phyloP scores from a whole-genome alignment of 2,113 vertebrate species.

The Phocoena phocoena region DNA sequence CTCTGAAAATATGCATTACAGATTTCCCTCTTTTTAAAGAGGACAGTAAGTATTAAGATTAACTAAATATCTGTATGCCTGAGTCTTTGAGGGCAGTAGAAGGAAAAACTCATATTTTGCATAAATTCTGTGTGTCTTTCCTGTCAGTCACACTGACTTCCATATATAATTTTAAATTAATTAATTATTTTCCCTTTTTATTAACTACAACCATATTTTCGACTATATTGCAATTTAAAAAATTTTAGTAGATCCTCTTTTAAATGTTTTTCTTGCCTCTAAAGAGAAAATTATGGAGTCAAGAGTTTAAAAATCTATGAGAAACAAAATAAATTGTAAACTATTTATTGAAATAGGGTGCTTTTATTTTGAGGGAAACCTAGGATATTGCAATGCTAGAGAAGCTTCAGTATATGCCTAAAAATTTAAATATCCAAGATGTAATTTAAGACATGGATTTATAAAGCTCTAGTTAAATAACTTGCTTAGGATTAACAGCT shows the following conservation, averaged over 20 bases:
- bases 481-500: neutral
- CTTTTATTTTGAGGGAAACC: neutral
- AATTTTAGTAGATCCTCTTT: neutral
- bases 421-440: constrained; percentile 16
- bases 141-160: neutral
- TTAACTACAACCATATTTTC: neutral
- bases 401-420: neutral
- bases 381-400: neutral
- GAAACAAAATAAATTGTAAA: neutral
- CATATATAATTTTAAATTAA: constrained; percentile 4
- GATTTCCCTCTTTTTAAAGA: neutral
- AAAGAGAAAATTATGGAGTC: neutral
- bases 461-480: constrained; percentile 39
- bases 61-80: neutral
- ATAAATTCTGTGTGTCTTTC: neutral
- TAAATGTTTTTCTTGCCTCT: neutral
- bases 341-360: neutral
- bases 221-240: neutral
- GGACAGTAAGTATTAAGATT: neutral
- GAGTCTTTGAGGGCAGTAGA: neutral
- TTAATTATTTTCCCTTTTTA: no score
- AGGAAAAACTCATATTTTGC: neutral
- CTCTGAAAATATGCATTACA: constrained; percentile 27
- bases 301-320: neutral
- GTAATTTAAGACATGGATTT: neutral